Evolutionary conservation across 2,888 invertebrate species (phyloP), one percentile per base, ranked within the genome.

Genomic region (Cephalotes varians): DNA sequence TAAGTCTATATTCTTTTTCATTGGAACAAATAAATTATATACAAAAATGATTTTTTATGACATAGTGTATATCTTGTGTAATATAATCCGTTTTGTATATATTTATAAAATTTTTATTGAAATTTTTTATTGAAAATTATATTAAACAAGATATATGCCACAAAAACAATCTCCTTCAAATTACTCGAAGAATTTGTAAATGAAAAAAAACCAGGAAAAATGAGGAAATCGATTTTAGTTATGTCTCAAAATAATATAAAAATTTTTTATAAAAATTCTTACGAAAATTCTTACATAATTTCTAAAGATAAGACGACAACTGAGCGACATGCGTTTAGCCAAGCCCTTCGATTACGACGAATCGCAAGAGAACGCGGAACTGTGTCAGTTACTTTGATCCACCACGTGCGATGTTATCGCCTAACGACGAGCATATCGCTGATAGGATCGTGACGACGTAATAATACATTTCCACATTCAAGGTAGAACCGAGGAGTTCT

Each of bases 361-460:
- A 56, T 56, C 21, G 44, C 21, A 37, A 77, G 28, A 54, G n/a
- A 40, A 56, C 21, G 15, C 73, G 73, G 47, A 49, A 69, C 10
- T 31, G 34, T 56, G 31, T 49, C 44, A 37, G 56, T 69, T 44
- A 77, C 31, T 40, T 54, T 21, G 56, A 67, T 69, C 12, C 21
- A 40, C 44, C 40, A 51, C 54, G 40, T 67, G 15, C 44, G 44
- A 77, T 77, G 28, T 77, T 77, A 77, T 77, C 77, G 44, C 12
- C 56, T 77, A 77, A 77, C 7, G 25, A 40, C 51, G 25, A 40
- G n/a, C 44, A 9, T 56, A 56, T 77, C 56, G 44, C 25, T 77
- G 69, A 58, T 69, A 56, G 34, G 21, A 77, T 77, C 77, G 44
- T 77, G 77, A 77, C 77, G 56, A 77, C 18, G 12, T 77, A 77